Evolutionary conservation across 2,113 vertebrate species (phyloP).

Genomic region (Heloderma charlesbogerti): DNA sequence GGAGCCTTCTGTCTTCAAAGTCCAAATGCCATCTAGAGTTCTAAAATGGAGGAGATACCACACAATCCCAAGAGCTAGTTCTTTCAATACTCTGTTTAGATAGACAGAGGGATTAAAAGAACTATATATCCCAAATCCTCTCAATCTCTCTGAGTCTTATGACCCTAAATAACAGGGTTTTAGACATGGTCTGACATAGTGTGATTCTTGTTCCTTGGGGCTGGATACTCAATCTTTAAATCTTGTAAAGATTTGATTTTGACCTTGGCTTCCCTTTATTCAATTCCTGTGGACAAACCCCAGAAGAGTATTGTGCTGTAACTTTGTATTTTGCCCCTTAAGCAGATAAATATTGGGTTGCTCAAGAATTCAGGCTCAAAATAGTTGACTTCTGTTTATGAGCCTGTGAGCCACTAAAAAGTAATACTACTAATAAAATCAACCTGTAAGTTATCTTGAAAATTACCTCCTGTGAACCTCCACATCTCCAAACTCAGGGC

Average conservation of each 20-base stretch:
- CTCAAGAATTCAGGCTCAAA: background rate
- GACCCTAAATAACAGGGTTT: background rate
- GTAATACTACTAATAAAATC: background rate
- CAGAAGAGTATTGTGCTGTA: background rate
- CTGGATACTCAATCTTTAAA: background rate
- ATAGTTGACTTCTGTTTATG: background rate
- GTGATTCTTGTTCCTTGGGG: background rate
- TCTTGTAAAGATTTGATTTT: background rate
- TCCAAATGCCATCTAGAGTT: background rate
- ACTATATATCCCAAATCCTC: background rate
- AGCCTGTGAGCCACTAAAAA: background rate
- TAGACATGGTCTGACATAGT: background rate
- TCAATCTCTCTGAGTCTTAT: background rate
- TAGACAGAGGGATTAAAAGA: background rate
- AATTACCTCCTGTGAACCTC: background rate
- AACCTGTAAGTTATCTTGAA: background rate
- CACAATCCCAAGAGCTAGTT: background rate
- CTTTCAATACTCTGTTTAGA: background rate
- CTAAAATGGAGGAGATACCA: background rate
- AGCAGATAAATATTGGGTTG: background rate
- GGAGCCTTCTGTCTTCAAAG: background rate
- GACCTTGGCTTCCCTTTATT: background rate
- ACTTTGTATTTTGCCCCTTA: background rate
- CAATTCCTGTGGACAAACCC: background rate
- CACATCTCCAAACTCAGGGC: background rate